phyloP scores from a whole-genome alignment of 2,797 vertebrate species.

The Acanthurus tractus region DNA sequence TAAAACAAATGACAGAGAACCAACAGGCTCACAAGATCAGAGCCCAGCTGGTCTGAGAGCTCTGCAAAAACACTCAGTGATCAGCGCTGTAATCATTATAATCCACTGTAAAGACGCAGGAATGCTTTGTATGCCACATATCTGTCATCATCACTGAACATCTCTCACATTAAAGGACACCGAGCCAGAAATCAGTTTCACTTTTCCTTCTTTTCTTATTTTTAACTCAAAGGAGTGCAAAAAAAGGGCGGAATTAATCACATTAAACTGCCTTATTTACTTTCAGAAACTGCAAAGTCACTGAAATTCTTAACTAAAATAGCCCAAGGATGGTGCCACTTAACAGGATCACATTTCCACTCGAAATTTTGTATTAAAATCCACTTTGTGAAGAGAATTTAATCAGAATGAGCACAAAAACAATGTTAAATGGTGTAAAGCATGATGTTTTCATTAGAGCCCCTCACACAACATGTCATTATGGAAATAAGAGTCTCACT shows the following conservation, averaged over 20 bases:
- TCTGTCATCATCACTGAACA: conserved; percentile 23
- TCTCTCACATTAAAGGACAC: not conserved
- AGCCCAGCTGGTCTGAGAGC: conserved; percentile 19
- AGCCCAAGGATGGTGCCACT: not conserved
- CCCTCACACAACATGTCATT: conserved; percentile 22
- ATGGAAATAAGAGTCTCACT: conserved; percentile 52
- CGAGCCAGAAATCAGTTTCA: not conserved
- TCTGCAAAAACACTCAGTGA: conserved; percentile 14
- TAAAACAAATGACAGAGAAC: conserved; percentile 21
- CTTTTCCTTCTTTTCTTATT: conserved; percentile 8
- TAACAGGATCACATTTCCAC: not conserved
- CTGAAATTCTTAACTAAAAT: not conserved
- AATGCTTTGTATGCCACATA: conserved; percentile 30
- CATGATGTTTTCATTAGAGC: conserved; percentile 44
- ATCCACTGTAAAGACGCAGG: conserved; percentile 12
- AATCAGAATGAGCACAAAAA: conserved; percentile 15
- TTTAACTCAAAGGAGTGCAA: conserved; percentile 25
- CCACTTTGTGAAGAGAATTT: not conserved
- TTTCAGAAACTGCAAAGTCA: not conserved
- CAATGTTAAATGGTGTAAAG: not conserved
- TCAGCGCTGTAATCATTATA: conserved; percentile 25
- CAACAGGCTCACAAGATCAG: conserved; percentile 18
- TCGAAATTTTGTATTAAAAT: not conserved
- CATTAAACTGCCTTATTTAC: not conserved
- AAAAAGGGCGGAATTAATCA: not conserved